Evolutionary conservation across 2,797 vertebrate species (phyloP), one percentile per base, ranked within the genome.

Genomic region (Aphelocoma californica): DNA sequence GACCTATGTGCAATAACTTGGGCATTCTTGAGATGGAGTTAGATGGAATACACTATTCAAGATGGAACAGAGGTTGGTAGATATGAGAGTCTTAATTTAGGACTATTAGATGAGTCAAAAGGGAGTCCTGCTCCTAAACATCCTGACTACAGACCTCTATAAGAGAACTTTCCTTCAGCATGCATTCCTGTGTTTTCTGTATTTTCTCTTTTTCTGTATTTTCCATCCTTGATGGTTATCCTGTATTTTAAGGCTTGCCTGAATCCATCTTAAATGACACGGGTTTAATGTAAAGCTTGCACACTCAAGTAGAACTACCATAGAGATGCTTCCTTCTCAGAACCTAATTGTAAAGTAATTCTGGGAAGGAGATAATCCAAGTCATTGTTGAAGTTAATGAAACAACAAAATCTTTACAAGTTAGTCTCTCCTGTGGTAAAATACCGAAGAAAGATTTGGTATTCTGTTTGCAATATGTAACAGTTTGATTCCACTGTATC

Each of bases 31-130:
- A 48, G 48, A 1, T 23, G 28, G 29, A 29, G 16, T 28, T 75
- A 45, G n/a, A 13, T 42, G 13, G 19, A 56, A 13, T 34, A 16
- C 0, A 1, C 10, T 28, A 2, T 2, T 32, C 2, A 60, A 28
- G 36, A 12, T n/a, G 36, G 31, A 86, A 14, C 20, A 83, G 56
- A 78, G 19, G 4, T 42, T 77, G 47, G 29, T 34, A 25, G 17
- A 7, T 28, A 26, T 1, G 15, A 38, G 3, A 73, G 12, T 51
- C 48, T 81, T 81, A 36, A 23, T 3, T 57, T 58, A 45, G 58
- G 42, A 21, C 28, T n/a, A 29, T 20, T 60, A 29, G 25, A 10
- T 54, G 15, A 38, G 24, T 51, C 47, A 56, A 50, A 78, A 81
- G 18, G 45, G 31, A 5, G 14, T 56, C 25, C 2, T 79, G 5